phyloP scores from a whole-genome alignment of 2,113 vertebrate species.

The Ariopsis seemanni region DNA sequence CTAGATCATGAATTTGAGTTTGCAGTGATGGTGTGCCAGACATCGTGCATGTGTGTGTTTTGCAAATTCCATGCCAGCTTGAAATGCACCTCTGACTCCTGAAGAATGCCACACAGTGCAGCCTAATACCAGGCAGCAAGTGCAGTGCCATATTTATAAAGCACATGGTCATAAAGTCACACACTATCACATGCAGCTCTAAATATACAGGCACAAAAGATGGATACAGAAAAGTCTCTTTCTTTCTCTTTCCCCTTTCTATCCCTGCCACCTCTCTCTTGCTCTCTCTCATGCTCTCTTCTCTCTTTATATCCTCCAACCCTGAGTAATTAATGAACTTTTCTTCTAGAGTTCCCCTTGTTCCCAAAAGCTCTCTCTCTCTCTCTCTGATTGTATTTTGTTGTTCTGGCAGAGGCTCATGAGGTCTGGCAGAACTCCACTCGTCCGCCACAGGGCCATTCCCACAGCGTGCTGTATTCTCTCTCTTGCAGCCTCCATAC shows the following conservation, averaged over 20 bases:
- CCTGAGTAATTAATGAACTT: slow-evolving; percentile 47
- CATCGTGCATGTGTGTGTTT: slow-evolving; percentile 37
- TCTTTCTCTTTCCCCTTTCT: neutral
- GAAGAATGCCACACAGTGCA: slow-evolving; percentile 44
- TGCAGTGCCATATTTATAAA: slow-evolving; percentile 44
- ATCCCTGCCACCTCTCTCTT: neutral
- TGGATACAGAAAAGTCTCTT: neutral
- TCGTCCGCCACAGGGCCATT: slow-evolving; percentile 36
- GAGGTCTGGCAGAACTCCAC: slow-evolving; percentile 42
- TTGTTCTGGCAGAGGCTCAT: slow-evolving; percentile 34
- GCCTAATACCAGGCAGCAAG: slow-evolving; percentile 46
- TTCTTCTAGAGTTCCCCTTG: slow-evolving; percentile 36
- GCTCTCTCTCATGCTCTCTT: neutral
- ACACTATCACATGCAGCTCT: slow-evolving; percentile 10
- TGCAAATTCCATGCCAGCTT: slow-evolving; percentile 46
- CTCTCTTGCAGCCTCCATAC: slow-evolving; percentile 2
- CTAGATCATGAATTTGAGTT: slow-evolving; percentile 25
- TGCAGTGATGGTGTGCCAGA: slow-evolving; percentile 15
- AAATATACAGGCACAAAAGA: slow-evolving; percentile 31
- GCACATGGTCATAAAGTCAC: neutral
- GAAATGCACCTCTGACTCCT: slow-evolving; percentile 54
- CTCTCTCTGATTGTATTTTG: slow-evolving; percentile 34
- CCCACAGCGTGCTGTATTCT: slow-evolving; percentile 42
- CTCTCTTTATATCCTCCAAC: slow-evolving; percentile 7
- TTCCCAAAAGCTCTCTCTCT: slow-evolving; percentile 35